Conservation (phyloP, 2,888 invertebrate genomes). For the Diploptera punctata region DNA sequence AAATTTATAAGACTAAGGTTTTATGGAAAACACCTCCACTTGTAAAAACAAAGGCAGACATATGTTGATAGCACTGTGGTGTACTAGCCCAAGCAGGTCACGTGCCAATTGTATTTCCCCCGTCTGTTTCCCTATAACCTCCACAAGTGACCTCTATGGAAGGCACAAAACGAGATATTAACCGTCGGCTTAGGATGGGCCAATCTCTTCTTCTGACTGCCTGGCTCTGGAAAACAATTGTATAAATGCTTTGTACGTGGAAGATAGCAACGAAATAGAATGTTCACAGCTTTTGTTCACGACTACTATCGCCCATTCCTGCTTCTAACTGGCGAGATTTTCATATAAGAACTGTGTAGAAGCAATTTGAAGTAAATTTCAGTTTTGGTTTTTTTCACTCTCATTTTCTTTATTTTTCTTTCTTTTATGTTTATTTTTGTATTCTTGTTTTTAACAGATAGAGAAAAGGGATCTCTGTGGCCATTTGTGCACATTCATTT, state of each 20-base stretch:
- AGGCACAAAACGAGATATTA: conserved; percentile 12
- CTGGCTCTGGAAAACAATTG: conserved; percentile 4
- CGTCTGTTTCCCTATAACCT: conserved; percentile 6
- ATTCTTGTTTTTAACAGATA: neutral
- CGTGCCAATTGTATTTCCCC: conserved; percentile 7
- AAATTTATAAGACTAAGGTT: no score
- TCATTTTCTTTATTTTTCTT: neutral
- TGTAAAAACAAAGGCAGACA: no score
- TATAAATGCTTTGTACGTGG: conserved; percentile 17
- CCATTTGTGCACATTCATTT: neutral
- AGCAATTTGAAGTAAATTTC: conserved; percentile 17
- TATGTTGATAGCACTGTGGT: neutral
- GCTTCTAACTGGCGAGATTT: neutral
- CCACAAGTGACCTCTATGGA: conserved; percentile 16
- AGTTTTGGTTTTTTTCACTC: neutral
- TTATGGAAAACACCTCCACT: no score
- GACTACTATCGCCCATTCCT: neutral
- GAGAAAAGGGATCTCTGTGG: neutral
- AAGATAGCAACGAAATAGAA: neutral
- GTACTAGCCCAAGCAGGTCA: conserved; percentile 12
- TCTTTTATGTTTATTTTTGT: neutral
- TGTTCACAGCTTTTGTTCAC: conserved; percentile 4
- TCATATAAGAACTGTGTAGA: neutral
- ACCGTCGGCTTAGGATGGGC: neutral
- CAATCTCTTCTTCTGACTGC: neutral